Evolutionary conservation across 2,888 invertebrate genomes (phyloP).

Genomic region (Theristus sp.): DNA sequence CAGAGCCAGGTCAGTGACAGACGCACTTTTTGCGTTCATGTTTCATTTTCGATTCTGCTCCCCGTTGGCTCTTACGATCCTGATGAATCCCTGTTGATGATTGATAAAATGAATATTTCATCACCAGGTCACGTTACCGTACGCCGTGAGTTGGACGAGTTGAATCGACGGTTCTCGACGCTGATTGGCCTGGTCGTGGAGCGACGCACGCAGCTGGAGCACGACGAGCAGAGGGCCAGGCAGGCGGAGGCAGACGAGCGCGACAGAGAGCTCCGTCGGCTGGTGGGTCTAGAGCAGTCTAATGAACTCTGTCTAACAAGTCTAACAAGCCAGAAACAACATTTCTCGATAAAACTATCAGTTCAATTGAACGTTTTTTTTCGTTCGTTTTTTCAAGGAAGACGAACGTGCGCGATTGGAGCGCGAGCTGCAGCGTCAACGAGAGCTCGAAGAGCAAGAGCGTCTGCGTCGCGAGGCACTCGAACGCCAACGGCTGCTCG

Average conservation of each 20-base stretch:
- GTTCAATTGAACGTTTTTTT: too few species aligned
- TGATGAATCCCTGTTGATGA: too few species aligned
- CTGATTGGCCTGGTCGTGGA: conserved; percentile 6
- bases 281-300: not conserved
- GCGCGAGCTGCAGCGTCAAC: not conserved
- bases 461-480: not conserved
- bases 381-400: too few species aligned
- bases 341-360: too few species aligned
- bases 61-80: too few species aligned
- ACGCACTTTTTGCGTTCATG: too few species aligned
- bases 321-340: too few species aligned
- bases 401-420: not conserved
- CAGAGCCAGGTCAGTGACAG: not conserved
- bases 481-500: not conserved
- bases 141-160: conserved; percentile 7
- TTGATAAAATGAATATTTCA: too few species aligned
- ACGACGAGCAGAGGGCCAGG: not conserved
- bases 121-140: conserved; percentile 8
- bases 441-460: not conserved
- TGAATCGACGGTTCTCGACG: conserved; percentile 6
- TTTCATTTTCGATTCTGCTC: too few species aligned
- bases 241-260: not conserved
- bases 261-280: not conserved
- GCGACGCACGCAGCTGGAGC: not conserved
- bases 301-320: too few species aligned